Evolutionary conservation across 2,113 vertebrate species (phyloP), one percentile per base, ranked within the genome.

Genomic region (Nyctereutes procyonoides): DNA sequence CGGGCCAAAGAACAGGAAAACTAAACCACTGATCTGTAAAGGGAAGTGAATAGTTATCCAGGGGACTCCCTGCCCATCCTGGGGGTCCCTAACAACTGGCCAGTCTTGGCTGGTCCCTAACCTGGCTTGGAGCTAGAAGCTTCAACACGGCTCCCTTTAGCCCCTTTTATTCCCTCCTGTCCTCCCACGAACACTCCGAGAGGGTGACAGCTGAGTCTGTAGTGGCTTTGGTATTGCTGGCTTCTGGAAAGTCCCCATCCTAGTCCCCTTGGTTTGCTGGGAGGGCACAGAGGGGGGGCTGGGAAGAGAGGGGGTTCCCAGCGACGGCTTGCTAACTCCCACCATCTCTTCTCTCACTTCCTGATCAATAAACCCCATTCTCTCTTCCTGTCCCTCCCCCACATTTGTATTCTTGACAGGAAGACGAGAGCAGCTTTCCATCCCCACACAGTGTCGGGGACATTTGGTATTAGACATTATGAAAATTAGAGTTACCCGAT

Each of bases 381-480:
- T 86, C 81, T 91, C 82, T 60, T 89, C 62, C 30, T 11, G 38
- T 4, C 2, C n/a, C 14, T 92, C 96, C 28, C 63, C 90, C 93
- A 76, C 79, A 13, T 71, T 90, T 87, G 69, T 90, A 58, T 95
- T 87, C 95, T 35, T 38, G 71, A 92, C 60, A 74, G 38, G 65
- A 92, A 86, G 82, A 53, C 3, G 6, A 58, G 76, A 98, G 79
- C 86, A 96, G 98, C 83, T 98, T 97, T 80, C 58, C 17, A 19
- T 58, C 79, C 85, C 84, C 79, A 95, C 92, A 67, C 77, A 43
- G 12, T 74, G 67, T 30, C 1, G 26, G 82, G 91, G 97, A 97
- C 98, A 90, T 96, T 97, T 96, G 94, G 90, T 97, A 20, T 96
- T 67, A 69, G 83, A 63, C 82, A 84, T 96, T 93, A 88, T 96